Evolutionary conservation across 2,797 vertebrate species (phyloP).

Genomic region (Kryptolebias ocellatus): DNA sequence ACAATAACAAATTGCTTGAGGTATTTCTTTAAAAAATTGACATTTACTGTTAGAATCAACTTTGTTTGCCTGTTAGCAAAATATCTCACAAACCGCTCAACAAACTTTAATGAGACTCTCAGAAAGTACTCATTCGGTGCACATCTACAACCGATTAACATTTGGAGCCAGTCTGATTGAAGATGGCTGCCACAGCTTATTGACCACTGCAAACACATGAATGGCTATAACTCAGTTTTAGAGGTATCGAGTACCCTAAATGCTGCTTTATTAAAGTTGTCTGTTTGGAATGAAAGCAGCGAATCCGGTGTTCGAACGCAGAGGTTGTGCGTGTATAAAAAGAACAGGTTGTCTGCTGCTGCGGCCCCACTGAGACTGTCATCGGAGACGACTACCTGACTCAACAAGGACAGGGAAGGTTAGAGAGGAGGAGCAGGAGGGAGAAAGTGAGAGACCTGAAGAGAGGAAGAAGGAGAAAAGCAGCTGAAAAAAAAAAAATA

Average conservation of each 20-base stretch:
- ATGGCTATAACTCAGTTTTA: too few species aligned
- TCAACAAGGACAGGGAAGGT: constrained; percentile 70
- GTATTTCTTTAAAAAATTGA: too few species aligned
- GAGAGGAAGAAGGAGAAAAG: constrained; percentile 18
- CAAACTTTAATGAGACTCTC: too few species aligned
- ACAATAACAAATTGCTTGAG: too few species aligned
- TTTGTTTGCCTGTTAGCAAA: too few species aligned
- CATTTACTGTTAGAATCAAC: too few species aligned
- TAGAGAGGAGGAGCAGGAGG: constrained; percentile 14
- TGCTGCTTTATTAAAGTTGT: constrained; percentile 10
- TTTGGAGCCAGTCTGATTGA: too few species aligned
- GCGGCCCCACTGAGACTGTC: constrained; percentile 59
- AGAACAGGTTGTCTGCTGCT: constrained; percentile 49
- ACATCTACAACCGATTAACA: too few species aligned
- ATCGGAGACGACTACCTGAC: constrained; percentile 75
- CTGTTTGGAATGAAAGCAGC: constrained; percentile 8
- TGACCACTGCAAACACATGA: too few species aligned
- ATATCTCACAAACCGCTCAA: too few species aligned
- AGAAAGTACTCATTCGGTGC: too few species aligned
- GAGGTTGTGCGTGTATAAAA: constrained; percentile 51
- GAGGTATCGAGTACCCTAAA: not conserved
- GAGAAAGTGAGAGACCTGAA: constrained; percentile 32
- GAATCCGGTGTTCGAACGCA: constrained; percentile 16
- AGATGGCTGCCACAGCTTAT: too few species aligned
- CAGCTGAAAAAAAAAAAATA: constrained; percentile 11